Conservation (phyloP, 1,140 invertebrate species). For the Argopecten irradians region DNA sequence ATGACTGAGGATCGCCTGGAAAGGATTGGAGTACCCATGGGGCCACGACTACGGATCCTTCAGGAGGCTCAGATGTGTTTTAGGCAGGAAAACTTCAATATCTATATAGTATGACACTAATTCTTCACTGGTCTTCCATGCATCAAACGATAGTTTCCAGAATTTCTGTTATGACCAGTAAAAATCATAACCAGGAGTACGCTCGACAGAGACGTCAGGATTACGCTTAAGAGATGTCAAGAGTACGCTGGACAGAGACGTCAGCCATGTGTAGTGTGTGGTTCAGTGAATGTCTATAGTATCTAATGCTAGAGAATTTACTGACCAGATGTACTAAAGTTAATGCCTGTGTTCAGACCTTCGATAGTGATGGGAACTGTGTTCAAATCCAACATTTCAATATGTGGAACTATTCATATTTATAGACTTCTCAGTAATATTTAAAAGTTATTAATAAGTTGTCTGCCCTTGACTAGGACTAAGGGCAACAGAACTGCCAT, state of each 20-base stretch:
- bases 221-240: no score
- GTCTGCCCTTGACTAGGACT: not conserved
- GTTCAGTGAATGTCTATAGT: not conserved
- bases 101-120: slow-evolving; percentile 77
- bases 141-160: not conserved
- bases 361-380: no score
- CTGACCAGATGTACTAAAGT: not conserved
- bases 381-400: not conserved
- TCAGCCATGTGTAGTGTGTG: not conserved
- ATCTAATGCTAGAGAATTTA: not conserved
- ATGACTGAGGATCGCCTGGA: slow-evolving; percentile 92
- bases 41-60: slow-evolving; percentile 90
- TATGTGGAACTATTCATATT: not conserved
- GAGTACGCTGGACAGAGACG: not conserved
- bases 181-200: not conserved
- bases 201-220: not conserved
- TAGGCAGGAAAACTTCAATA: slow-evolving; percentile 77
- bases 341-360: not conserved
- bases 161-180: not conserved
- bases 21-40: slow-evolving; percentile 92
- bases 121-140: not conserved
- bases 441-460: not conserved
- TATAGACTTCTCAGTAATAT: not conserved
- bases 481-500: not conserved
- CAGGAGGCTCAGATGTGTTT: slow-evolving; percentile 85